A percentile compares a stretch with the other conserved stretches of the same genome.
phyloP scores from a whole-genome alignment of 2,888 invertebrate species.

The Empis livida region DNA sequence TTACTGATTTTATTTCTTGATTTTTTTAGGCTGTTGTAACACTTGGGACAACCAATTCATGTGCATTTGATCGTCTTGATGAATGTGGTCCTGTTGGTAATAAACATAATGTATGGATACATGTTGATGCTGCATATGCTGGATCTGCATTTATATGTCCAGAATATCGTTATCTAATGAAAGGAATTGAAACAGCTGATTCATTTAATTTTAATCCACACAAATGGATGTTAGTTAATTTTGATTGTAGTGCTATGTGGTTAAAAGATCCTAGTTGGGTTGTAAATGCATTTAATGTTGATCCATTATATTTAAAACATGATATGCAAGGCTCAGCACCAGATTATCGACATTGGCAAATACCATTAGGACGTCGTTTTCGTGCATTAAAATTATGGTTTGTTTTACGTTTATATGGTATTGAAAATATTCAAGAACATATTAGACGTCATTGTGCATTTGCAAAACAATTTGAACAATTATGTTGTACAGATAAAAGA shows the following conservation, averaged over 20 bases:
- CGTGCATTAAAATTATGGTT: conserved; percentile 92
- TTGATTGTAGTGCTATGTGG: conserved; percentile 99
- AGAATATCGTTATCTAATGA: conserved; percentile 83
- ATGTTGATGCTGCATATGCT: conserved; percentile 95
- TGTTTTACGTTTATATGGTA: conserved; percentile 78
- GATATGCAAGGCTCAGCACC: conserved; percentile 81
- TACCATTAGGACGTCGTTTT: conserved; percentile 86
- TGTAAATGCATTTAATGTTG: conserved; percentile 92
- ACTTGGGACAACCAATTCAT: conserved; percentile 90
- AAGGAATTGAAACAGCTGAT: conserved; percentile 77
- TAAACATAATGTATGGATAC: conserved; percentile 71
- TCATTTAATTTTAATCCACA: conserved; percentile 99
- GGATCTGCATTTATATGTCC: conserved; percentile 95
- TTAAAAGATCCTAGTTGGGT: conserved; percentile 77
- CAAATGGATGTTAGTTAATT: conserved; percentile 98
- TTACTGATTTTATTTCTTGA: neutral
- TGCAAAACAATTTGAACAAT: conserved; percentile 75
- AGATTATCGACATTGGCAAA: conserved; percentile 96
- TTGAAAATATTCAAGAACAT: conserved; percentile 72
- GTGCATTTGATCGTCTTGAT: conserved; percentile 80
- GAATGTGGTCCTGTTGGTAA: conserved; percentile 86
- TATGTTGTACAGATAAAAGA: conserved; percentile 60
- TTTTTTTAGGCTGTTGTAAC: conserved; percentile 62
- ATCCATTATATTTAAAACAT: conserved; percentile 92
- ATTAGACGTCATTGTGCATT: conserved; percentile 76